Percentiles rank a stretch among this genome's conserved stretches.
These are phyloP conservation scores for Lepeophtheirus salmonis DNA, from an alignment of 1,140 invertebrate species.

Conservation along the genomic window DNA sequence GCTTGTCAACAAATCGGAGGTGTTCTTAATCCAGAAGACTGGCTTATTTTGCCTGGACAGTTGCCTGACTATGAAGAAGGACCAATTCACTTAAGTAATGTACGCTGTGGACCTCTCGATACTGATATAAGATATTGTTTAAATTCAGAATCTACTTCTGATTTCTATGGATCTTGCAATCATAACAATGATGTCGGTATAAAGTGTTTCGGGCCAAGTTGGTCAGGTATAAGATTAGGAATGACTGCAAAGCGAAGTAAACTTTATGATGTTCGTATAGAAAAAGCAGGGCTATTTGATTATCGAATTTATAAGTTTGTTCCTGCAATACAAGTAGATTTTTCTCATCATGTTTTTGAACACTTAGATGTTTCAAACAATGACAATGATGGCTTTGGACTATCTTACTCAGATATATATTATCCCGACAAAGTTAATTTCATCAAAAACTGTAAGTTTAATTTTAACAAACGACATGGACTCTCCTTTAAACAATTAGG, in stretches of 20 bases:
- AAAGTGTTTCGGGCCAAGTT: conserved; percentile 67
- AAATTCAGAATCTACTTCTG: conserved; percentile 40
- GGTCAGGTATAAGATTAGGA: conserved; percentile 76
- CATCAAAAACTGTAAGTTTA: conserved; percentile 69
- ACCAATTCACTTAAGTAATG: conserved; percentile 58
- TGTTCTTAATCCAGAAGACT: conserved; percentile 76
- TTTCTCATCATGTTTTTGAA: conserved; percentile 73
- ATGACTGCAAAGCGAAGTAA: conserved; percentile 64
- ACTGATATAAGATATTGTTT: conserved; percentile 73
- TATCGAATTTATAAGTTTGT: conserved; percentile 74
- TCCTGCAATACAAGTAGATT: conserved; percentile 85
- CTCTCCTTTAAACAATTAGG: conserved; percentile 71
- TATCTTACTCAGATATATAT: conserved; percentile 72
- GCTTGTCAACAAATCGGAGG: conserved; percentile 88
- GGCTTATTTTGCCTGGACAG: conserved; percentile 56
- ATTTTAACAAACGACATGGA: conserved; percentile 63
- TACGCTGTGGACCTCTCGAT: conserved; percentile 74
- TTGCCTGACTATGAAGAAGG: conserved; percentile 57
- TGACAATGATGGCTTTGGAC: conserved; percentile 63
- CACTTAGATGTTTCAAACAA: conserved; percentile 59
- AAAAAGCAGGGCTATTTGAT: conserved; percentile 81
- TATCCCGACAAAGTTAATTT: conserved; percentile 62
- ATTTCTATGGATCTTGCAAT: conserved; percentile 73
- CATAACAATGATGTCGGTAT: conserved; percentile 72
- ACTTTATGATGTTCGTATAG: conserved; percentile 67